phyloP scores from a whole-genome alignment of 2,113 vertebrate genomes.

The Epinephelus fuscoguttatus region DNA sequence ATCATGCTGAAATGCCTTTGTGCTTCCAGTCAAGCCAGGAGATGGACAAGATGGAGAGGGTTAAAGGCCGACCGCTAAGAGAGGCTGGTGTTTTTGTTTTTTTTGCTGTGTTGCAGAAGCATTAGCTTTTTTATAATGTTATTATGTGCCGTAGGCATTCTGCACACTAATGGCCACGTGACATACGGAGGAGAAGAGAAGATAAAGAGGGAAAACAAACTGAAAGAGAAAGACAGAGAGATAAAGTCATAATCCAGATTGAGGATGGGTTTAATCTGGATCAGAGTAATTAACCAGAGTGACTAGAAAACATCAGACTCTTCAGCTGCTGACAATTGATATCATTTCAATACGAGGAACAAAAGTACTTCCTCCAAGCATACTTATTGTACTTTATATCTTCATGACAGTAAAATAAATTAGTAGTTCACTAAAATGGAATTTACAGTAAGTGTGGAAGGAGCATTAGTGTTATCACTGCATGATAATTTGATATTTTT shows the following conservation, averaged over 20 bases:
- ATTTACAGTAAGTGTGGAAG: not conserved
- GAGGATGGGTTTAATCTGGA: slow-evolving; percentile 56
- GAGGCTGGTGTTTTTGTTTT: not conserved
- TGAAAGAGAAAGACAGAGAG: slow-evolving; percentile 23
- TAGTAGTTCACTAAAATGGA: not conserved
- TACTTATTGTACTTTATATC: not conserved
- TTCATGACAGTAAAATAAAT: not conserved
- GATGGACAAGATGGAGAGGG: not conserved
- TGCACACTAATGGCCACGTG: not conserved
- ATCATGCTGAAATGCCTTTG: not conserved
- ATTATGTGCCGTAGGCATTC: not conserved
- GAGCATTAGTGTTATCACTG: not conserved
- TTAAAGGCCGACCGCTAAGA: not conserved
- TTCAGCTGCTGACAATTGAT: not conserved
- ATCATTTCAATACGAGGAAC: not conserved
- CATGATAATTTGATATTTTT: not conserved
- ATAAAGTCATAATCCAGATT: slow-evolving; percentile 46
- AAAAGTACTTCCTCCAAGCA: not conserved
- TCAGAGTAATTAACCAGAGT: slow-evolving; percentile 48
- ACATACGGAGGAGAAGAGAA: not conserved
- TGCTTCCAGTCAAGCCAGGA: slow-evolving; percentile 5
- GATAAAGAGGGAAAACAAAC: not conserved
- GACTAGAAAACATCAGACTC: not conserved
- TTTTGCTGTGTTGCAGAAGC: not conserved
- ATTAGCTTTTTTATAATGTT: slow-evolving; percentile 17